Conservation (phyloP, 1,140 invertebrate genomes). For the Ceratina japonica region DNA sequence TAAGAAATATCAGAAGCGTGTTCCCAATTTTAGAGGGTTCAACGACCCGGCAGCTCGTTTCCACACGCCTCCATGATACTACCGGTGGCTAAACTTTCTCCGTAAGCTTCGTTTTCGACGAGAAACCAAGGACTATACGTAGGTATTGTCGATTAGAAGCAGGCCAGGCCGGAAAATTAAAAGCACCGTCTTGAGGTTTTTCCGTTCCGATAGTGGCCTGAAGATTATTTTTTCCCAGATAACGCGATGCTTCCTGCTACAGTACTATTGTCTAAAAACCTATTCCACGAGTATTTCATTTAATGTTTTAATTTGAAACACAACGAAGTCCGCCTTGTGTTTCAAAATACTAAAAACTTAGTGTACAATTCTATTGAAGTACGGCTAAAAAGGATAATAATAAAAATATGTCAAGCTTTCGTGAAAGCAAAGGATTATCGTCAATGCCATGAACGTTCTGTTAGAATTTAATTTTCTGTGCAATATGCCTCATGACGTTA, state of each 20-base stretch:
- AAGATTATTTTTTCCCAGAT: not conserved
- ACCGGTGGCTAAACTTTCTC: not conserved
- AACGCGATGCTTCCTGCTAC: not conserved
- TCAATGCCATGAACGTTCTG: conserved; percentile 1
- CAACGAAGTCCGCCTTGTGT: too few relatives aligned
- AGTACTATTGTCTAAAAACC: not conserved
- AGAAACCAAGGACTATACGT: not conserved
- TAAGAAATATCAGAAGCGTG: conserved; percentile 16
- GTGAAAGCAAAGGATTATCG: conserved; percentile 18
- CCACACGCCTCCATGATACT: conserved; percentile 12
- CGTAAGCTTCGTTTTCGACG: conserved; percentile 2
- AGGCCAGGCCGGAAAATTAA: conserved; percentile 30
- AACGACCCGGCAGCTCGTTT: conserved; percentile 15
- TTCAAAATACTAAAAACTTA: too few relatives aligned
- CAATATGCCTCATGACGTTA: not conserved
- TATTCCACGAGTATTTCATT: too few relatives aligned
- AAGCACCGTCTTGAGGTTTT: conserved; percentile 9
- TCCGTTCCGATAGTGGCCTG: not conserved
- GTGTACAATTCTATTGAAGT: too few relatives aligned
- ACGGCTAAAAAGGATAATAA: too few relatives aligned
- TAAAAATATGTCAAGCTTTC: too few relatives aligned
- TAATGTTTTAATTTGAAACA: too few relatives aligned
- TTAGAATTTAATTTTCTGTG: not conserved
- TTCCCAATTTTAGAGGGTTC: conserved; percentile 25
- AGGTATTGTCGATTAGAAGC: conserved; percentile 25